Percentiles rank a stretch among this genome's conserved stretches.
Conservation (phyloP, 2,888 invertebrate species). For the Cryptocephalus moraei region DNA sequence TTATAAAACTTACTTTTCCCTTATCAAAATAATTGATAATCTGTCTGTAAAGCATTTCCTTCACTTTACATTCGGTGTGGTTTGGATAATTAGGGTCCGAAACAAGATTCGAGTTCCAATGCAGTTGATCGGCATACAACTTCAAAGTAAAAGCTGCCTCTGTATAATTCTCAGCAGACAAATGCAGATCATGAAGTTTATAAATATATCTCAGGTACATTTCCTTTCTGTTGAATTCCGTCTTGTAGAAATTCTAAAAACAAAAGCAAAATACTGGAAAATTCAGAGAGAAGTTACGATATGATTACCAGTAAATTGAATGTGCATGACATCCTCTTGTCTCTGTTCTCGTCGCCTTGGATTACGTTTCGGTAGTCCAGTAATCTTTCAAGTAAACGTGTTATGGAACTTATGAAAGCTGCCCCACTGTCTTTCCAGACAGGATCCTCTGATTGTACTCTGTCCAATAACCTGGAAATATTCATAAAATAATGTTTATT, state of each 20-base stretch:
- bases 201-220: constrained; percentile 95
- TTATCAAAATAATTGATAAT: constrained; percentile 88
- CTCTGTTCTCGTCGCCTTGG: constrained; percentile 89
- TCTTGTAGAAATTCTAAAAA: constrained; percentile 86
- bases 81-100: constrained; percentile 61
- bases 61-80: constrained; percentile 80
- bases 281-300: neutral
- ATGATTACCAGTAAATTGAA: constrained; percentile 75
- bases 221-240: constrained; percentile 88
- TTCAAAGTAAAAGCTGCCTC: constrained; percentile 93
- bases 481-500: neutral
- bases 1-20: constrained; percentile 59
- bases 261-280: neutral
- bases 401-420: constrained; percentile 87
- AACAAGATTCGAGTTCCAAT: constrained; percentile 66
- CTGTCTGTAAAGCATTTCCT: constrained; percentile 79
- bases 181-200: constrained; percentile 85
- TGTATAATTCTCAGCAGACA: constrained; percentile 83
- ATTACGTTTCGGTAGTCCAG: constrained; percentile 92
- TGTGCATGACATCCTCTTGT: constrained; percentile 93
- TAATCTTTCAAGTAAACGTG: constrained; percentile 74
- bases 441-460: constrained; percentile 74
- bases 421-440: constrained; percentile 87
- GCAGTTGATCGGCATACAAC: constrained; percentile 83
- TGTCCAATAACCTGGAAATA: constrained; percentile 61